phyloP scores from a whole-genome alignment of 1,140 invertebrate species.

The Artemia franciscana region DNA sequence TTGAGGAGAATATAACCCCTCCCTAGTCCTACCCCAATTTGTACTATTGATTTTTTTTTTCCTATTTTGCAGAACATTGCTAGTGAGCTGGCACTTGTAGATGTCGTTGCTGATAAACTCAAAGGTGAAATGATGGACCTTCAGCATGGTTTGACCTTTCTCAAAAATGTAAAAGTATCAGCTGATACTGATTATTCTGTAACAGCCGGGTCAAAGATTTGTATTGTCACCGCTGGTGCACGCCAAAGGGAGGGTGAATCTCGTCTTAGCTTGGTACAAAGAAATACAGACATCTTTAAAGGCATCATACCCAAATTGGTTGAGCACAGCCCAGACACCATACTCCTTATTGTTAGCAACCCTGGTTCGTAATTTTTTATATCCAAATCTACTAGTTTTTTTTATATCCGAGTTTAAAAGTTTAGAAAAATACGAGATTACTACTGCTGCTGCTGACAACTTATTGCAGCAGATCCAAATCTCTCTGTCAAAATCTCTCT shows the following conservation, averaged over 20 bases:
- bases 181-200: conserved; percentile 51
- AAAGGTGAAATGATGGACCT: conserved; percentile 70
- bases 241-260: conserved; percentile 65
- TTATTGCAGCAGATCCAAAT: too few relatives aligned
- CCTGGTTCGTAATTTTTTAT: conserved; percentile 31
- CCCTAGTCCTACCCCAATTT: too few relatives aligned
- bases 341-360: conserved; percentile 70
- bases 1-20: too few relatives aligned
- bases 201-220: conserved; percentile 51
- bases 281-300: conserved; percentile 73
- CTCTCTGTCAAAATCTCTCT: too few relatives aligned
- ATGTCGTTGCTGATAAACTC: conserved; percentile 48
- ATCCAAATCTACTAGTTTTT: too few relatives aligned
- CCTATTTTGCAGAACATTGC: conserved; percentile 36
- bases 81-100: conserved; percentile 53
- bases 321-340: conserved; percentile 59
- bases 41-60: too few relatives aligned
- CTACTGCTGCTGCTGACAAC: too few relatives aligned
- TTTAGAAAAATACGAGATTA: too few relatives aligned
- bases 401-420: too few relatives aligned
- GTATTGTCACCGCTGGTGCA: conserved; percentile 67
- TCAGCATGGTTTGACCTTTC: conserved; percentile 61
- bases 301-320: conserved; percentile 53
- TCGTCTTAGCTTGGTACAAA: conserved; percentile 53
- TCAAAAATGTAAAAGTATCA: conserved; percentile 49